These are phyloP conservation scores for Microcaecilia unicolor DNA, from an alignment of 2,797 vertebrate species.

Conservation along the genomic window DNA sequence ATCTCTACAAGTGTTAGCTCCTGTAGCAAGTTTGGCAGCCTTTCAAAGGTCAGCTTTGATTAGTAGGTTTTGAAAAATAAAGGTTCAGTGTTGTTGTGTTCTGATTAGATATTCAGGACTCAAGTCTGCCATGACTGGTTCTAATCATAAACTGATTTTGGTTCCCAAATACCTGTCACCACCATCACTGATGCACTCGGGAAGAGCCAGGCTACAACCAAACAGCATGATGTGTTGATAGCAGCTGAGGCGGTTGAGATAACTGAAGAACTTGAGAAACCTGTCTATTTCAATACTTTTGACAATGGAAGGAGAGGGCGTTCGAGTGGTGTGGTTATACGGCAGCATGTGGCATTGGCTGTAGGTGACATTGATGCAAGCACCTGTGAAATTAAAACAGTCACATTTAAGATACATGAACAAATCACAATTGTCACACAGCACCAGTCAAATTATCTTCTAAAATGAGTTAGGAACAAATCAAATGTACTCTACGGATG, in stretches of 20 bases:
- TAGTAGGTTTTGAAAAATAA: not conserved
- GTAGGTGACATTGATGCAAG: conserved; percentile 67
- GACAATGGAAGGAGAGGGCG: conserved; percentile 58
- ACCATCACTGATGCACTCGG: conserved; percentile 61
- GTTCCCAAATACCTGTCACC: conserved; percentile 66
- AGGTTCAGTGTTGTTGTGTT: not conserved
- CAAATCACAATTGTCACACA: not conserved
- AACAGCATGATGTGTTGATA: conserved; percentile 92
- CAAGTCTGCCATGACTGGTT: conserved; percentile 16
- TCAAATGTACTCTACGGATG: too few relatives aligned
- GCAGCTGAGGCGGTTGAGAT: conserved; percentile 78
- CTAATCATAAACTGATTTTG: conserved; percentile 14
- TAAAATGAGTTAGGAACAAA: not conserved
- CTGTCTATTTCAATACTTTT: conserved; percentile 76
- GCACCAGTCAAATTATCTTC: not conserved
- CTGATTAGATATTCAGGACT: conserved; percentile 18
- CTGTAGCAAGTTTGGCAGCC: conserved; percentile 4
- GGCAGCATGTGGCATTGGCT: conserved; percentile 82
- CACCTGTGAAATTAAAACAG: conserved; percentile 53
- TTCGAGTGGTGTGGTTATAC: conserved; percentile 70
- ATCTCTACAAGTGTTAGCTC: not conserved
- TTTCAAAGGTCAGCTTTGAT: not conserved
- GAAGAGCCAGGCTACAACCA: conserved; percentile 82
- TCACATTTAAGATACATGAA: conserved; percentile 15
- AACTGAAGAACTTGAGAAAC: conserved; percentile 82